phyloP scores from a whole-genome alignment of 1,140 invertebrate species.

The Spodoptera litura region DNA sequence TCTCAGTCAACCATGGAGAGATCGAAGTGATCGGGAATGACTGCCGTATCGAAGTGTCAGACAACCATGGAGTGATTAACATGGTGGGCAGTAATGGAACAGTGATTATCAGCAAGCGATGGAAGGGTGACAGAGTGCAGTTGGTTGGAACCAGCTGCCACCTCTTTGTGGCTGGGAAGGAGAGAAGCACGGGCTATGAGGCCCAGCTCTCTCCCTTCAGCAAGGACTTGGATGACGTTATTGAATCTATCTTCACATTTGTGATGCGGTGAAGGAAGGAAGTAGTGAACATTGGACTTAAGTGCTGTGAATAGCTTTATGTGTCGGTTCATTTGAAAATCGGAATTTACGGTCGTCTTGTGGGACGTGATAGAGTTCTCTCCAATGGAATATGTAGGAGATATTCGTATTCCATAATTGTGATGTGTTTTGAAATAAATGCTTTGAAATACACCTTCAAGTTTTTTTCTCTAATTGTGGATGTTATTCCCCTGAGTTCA shows the following conservation, averaged over 20 bases:
- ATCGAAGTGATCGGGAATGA: constrained; percentile 82
- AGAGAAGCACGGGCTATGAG: constrained; percentile 69
- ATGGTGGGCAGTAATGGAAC: constrained; percentile 74
- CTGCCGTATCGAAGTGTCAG: constrained; percentile 72
- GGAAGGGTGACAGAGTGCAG: constrained; percentile 71
- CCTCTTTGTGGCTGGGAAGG: constrained; percentile 73
- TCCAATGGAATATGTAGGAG: not conserved
- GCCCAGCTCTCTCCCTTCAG: constrained; percentile 80
- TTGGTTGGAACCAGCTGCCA: constrained; percentile 71
- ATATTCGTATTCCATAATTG: not conserved
- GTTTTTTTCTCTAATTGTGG: constrained; percentile 28
- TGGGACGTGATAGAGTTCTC: not conserved
- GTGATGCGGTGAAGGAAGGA: constrained; percentile 74
- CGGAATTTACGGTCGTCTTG: not conserved
- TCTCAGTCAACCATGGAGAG: constrained; percentile 72
- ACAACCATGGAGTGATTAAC: constrained; percentile 74
- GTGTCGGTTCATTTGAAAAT: constrained; percentile 11
- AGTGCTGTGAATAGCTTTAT: constrained; percentile 56
- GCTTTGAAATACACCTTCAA: constrained; percentile 16
- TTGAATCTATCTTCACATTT: constrained; percentile 81
- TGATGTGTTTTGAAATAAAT: constrained; percentile 28
- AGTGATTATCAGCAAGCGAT: constrained; percentile 69
- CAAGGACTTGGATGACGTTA: constrained; percentile 80
- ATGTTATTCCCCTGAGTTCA: constrained; percentile 41
- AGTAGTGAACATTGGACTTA: constrained; percentile 50